Percentiles rank a stretch among this genome's conserved stretches.
These are phyloP conservation scores for Aromia moschata DNA, from an alignment of 2,888 invertebrate genomes.

Conservation along the genomic window DNA sequence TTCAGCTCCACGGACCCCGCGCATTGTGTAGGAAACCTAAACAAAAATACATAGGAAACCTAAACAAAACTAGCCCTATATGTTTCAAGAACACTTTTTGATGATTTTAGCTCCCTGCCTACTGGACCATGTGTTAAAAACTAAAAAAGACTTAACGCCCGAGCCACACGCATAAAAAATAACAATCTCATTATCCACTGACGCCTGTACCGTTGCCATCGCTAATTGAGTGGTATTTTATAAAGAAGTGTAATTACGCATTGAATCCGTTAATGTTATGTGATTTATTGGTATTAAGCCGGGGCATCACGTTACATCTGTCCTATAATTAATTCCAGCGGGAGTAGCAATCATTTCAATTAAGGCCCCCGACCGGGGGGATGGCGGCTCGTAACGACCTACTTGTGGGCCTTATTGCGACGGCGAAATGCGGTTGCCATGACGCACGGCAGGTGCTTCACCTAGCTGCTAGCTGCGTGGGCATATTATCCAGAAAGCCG, in stretches of 20 bases:
- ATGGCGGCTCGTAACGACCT: slow-evolving; percentile 19
- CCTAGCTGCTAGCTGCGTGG: too few species aligned
- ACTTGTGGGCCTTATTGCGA: slow-evolving; percentile 22
- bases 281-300: slow-evolving; percentile 56
- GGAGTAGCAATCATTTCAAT: slow-evolving; percentile 48
- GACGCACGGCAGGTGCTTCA: slow-evolving; percentile 23
- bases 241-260: slow-evolving; percentile 53
- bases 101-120: too few species aligned
- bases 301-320: slow-evolving; percentile 58
- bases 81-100: too few species aligned
- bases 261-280: slow-evolving; percentile 54
- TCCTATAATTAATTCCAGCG: slow-evolving; percentile 63
- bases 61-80: too few species aligned
- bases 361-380: slow-evolving; percentile 28
- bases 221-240: slow-evolving; percentile 41
- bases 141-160: too few species aligned
- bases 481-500: slow-evolving; percentile 7
- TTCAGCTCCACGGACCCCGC: too few species aligned
- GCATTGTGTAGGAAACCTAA: too few species aligned
- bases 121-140: too few species aligned
- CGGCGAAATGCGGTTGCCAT: slow-evolving; percentile 29
- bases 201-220: slow-evolving; percentile 22
- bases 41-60: too few species aligned
- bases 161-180: not conserved
- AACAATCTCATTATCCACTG: slow-evolving; percentile 21